Evolutionary conservation across 2,888 invertebrate genomes (phyloP).

Genomic region (Cosmia pyralina): DNA sequence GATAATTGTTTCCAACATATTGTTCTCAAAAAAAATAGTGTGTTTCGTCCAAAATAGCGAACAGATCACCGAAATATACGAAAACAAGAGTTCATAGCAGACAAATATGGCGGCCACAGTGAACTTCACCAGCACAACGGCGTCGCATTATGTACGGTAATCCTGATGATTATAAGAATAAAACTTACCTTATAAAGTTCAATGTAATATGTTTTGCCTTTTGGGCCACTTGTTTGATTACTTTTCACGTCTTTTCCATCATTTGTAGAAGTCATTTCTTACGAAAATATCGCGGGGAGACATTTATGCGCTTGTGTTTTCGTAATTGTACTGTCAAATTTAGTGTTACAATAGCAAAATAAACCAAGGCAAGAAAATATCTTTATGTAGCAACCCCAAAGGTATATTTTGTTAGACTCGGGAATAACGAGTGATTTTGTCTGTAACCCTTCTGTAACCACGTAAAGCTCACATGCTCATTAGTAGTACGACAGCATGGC

Average conservation of each 20-base stretch:
- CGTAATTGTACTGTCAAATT: constrained; percentile 88
- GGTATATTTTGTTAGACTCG: too few relatives aligned
- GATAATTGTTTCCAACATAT: constrained; percentile 15
- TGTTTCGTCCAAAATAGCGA: constrained; percentile 53
- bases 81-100: constrained; percentile 86
- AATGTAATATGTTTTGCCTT: constrained; percentile 88
- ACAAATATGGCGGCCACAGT: constrained; percentile 89
- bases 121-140: constrained; percentile 85
- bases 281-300: constrained; percentile 90
- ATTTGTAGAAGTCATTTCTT: constrained; percentile 91
- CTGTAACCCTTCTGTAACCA: too few relatives aligned
- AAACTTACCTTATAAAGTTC: constrained; percentile 88
- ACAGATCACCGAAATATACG: constrained; percentile 74
- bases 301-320: constrained; percentile 91
- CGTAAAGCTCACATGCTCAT: too few relatives aligned
- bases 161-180: constrained; percentile 72
- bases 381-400: constrained; percentile 23
- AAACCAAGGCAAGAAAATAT: constrained; percentile 5
- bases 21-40: constrained; percentile 11
- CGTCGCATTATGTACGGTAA: constrained; percentile 77
- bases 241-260: constrained; percentile 90
- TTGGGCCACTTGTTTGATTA: constrained; percentile 86
- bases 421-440: too few relatives aligned
- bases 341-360: constrained; percentile 74
- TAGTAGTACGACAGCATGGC: too few relatives aligned